phyloP scores from a whole-genome alignment of 2,113 vertebrate species.

The Australoheros scitulus region DNA sequence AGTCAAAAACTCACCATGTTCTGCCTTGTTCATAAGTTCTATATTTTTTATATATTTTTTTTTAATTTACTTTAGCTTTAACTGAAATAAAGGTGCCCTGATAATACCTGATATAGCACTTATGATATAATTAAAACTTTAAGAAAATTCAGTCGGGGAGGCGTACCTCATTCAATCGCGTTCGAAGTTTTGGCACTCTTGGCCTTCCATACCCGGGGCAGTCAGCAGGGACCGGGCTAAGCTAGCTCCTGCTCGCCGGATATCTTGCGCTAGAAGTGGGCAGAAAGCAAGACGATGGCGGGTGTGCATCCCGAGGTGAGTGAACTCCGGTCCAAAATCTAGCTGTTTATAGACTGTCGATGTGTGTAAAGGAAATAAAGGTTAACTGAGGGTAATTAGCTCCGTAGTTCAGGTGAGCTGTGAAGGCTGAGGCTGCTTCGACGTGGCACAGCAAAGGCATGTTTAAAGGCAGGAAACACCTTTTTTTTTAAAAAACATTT shows the following conservation, averaged over 20 bases:
- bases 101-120: no score
- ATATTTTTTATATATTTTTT: no score
- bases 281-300: constrained; percentile 32
- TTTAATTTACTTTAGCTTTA: no score
- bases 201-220: neutral
- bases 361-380: neutral
- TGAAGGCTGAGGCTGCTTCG: neutral
- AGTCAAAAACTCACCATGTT: no score
- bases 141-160: neutral
- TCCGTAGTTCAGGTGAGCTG: neutral
- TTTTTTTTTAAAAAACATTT: no score
- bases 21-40: no score
- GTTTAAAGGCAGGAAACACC: rapidly evolving
- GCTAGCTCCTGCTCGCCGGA: neutral
- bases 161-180: neutral
- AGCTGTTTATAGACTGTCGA: neutral
- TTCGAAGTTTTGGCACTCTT: neutral
- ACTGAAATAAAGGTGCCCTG: no score
- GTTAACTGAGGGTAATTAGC: neutral
- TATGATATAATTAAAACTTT: no score
- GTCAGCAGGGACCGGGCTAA: neutral
- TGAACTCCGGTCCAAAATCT: rapidly evolving
- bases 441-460: constrained; percentile 7
- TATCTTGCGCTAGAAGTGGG: neutral
- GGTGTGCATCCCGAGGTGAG: constrained; percentile 68